Percentiles rank a stretch among this genome's conserved stretches.
Conservation (phyloP, 1,140 invertebrate genomes). For the Phocides pigmalion region DNA sequence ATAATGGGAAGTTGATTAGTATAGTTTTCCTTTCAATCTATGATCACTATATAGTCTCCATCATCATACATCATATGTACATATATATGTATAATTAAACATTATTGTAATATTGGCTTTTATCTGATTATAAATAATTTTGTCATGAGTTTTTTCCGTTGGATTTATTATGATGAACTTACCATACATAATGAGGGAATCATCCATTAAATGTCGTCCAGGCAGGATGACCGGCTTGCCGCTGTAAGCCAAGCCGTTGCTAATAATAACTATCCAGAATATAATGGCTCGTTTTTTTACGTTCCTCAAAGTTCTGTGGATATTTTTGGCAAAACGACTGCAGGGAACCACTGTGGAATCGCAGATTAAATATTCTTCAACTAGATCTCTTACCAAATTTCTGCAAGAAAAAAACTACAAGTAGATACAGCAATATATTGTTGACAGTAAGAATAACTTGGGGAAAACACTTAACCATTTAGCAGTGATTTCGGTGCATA, state of each 20-base stretch:
- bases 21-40: too few species aligned
- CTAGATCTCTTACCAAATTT: slow-evolving; percentile 43
- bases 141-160: too few species aligned
- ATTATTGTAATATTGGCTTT: too few species aligned
- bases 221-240: slow-evolving; percentile 43
- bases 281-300: slow-evolving; percentile 56
- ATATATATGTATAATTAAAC: too few species aligned
- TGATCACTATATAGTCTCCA: too few species aligned
- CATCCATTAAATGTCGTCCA: slow-evolving; percentile 56
- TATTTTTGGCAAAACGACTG: slow-evolving; percentile 46
- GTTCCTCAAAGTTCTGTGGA: slow-evolving; percentile 39
- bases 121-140: too few species aligned
- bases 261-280: slow-evolving; percentile 51
- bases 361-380: slow-evolving; percentile 45
- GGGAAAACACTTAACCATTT: too few species aligned
- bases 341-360: slow-evolving; percentile 35
- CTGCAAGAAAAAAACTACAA: slow-evolving; percentile 43
- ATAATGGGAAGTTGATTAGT: too few species aligned
- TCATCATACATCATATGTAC: too few species aligned
- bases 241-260: slow-evolving; percentile 48
- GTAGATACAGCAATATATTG: too few species aligned
- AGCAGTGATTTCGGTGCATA: too few species aligned
- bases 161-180: not conserved
- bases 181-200: slow-evolving; percentile 56
- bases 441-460: too few species aligned